Conservation (phyloP, 2,888 invertebrate genomes). For the Chrysopilus asiliformis region DNA sequence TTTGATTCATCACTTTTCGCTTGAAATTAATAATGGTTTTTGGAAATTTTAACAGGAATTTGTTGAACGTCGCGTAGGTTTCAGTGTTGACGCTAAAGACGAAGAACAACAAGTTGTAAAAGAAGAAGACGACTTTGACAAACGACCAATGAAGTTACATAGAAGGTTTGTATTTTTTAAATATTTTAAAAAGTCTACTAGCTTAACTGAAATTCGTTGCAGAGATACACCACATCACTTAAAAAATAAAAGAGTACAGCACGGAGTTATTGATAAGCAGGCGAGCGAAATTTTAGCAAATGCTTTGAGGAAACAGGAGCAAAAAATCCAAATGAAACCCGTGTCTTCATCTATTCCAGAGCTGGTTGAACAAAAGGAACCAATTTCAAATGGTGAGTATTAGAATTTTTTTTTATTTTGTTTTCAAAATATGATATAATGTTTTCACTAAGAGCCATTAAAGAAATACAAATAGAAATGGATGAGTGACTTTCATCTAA, state of each 20-base stretch:
- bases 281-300: slow-evolving; percentile 47
- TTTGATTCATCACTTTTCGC: slow-evolving; percentile 5
- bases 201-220: background rate
- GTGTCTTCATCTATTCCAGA: slow-evolving; percentile 28
- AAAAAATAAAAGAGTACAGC: slow-evolving; percentile 88
- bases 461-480: too few relatives aligned
- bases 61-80: slow-evolving; percentile 49
- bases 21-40: slow-evolving; percentile 8
- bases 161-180: slow-evolving; percentile 24
- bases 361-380: slow-evolving; percentile 23
- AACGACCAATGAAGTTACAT: slow-evolving; percentile 34
- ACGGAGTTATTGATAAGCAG: slow-evolving; percentile 49
- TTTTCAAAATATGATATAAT: background rate
- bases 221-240: slow-evolving; percentile 98
- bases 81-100: slow-evolving; percentile 37
- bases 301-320: slow-evolving; percentile 26
- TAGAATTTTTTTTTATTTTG: background rate
- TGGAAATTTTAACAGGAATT: slow-evolving; percentile 29
- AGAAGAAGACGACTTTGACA: slow-evolving; percentile 32
- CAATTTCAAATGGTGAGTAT: slow-evolving; percentile 7
- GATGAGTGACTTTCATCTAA: too few relatives aligned
- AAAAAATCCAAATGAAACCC: slow-evolving; percentile 22
- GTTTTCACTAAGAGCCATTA: background rate
- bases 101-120: slow-evolving; percentile 17
- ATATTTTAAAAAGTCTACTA: background rate